Evolutionary conservation across 1,140 invertebrate species (phyloP).

Genomic region (Drosophila rhopaloa): DNA sequence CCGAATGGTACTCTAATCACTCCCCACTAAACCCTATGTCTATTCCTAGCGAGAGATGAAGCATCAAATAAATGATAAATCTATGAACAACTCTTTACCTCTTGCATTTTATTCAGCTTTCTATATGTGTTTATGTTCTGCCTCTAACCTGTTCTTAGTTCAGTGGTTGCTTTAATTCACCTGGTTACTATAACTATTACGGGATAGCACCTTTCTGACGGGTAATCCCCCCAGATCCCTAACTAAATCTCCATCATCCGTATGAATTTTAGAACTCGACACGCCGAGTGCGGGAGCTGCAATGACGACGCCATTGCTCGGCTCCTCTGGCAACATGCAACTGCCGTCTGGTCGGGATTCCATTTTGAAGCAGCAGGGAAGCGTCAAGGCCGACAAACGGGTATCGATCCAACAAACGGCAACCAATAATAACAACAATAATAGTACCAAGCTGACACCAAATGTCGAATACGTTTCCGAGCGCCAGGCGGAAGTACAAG

Average conservation of each 20-base stretch:
- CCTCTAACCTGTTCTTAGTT: slow-evolving; percentile 25
- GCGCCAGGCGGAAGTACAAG: slow-evolving; percentile 46
- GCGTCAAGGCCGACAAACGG: slow-evolving; percentile 76
- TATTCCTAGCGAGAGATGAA: slow-evolving; percentile 23
- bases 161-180: slow-evolving; percentile 20
- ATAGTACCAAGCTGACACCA: slow-evolving; percentile 48
- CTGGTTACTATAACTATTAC: slow-evolving; percentile 3
- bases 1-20: slow-evolving; percentile 16
- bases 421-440: slow-evolving; percentile 64
- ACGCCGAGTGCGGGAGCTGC: slow-evolving; percentile 29
- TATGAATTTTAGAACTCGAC: slow-evolving; percentile 48
- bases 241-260: slow-evolving; percentile 30
- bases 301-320: slow-evolving; percentile 41
- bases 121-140: slow-evolving; percentile 30
- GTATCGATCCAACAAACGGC: slow-evolving; percentile 77
- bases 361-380: slow-evolving; percentile 81
- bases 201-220: slow-evolving; percentile 6
- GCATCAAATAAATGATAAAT: slow-evolving; percentile 47
- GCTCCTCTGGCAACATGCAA: slow-evolving; percentile 10
- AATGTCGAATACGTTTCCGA: slow-evolving; percentile 82
- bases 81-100: slow-evolving; percentile 46
- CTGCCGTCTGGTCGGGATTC: slow-evolving; percentile 73
- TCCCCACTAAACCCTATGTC: slow-evolving; percentile 26
- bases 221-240: slow-evolving; percentile 21
- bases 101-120: slow-evolving; percentile 52